Base-by-base conservation (phyloP, 2,888 invertebrate genomes). In the Carpatolechia fugitivella region DNA sequence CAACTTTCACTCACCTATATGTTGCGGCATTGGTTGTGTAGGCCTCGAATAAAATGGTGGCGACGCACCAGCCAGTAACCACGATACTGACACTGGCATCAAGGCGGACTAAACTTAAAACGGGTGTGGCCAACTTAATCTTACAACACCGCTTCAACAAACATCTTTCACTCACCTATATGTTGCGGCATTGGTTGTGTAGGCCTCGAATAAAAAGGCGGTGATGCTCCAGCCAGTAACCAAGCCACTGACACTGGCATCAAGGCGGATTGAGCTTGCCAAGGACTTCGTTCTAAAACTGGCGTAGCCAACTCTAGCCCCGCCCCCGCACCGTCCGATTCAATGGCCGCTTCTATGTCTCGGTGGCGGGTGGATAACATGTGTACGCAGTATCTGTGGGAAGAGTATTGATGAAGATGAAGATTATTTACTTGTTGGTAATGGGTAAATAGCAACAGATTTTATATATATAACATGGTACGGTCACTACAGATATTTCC, bases 41-140 rank as follows among this genome's bases (percentile, higher is more conserved):
- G 92, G 82, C 31, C 68, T 74, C 63, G 56, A 76, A 79, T 91
- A 93, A 1, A 91, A 78, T 24, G 90, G 82, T 7, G 94, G 93
- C 65, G 94, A 85, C 3, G 93, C 92, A 56, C 92, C 92, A 0
- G 94, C 92, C 61, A 95, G 76, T 50, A 95, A 85, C 95, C 95
- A 95, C 11, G 94, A 94, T 61, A 92, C 91, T 51, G 94, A 93
- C 30, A 93, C 55, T 64, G 92, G 93, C 82, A 94, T 85, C 92
- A 91, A 62, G 49, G 53, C 47, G 76, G 71, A 46, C 64, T 64
- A 64, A 1, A 61, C 63, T 66, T 58, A 88, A 74, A 91, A 96
- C 94, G 0, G 96, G 96, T 38, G 96, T 96, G 54, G 93, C 93
- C 65, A 96, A 88, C 76, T 95, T 95, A n/a, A n/a, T n/a, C n/a